Evolutionary conservation across 2,888 invertebrate genomes (phyloP), one percentile per base, ranked within the genome.

Genomic region (Catocala nupta): DNA sequence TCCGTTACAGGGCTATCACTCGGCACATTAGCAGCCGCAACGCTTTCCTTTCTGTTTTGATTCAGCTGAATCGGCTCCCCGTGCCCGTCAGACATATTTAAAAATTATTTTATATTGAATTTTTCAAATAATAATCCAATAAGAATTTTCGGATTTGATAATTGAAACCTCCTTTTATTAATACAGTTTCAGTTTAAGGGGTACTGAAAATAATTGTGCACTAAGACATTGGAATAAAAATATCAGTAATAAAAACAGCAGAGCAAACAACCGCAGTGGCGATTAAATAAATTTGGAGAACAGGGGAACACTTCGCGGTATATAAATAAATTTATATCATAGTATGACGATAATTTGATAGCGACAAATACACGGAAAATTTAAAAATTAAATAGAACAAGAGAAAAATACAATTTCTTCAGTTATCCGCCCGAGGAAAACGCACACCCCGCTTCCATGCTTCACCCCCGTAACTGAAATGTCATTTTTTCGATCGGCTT

Each of bases 1-100:
- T 97, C 97, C 47, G 97, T 97, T 74, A 97, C 96, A 60, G 97
- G 97, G 81, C 96, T 96, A 88, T 97, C 97, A 75, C 95, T 95
- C 9, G 96, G 95, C 56, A 96, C 92, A 76, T 95, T 95, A 3
- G 91, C 91, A 3, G 80, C 81, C 3, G 82, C 83, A n/a, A 93
- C 89, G 75, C 89, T 92, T 50, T 93, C 94, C 70, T 93, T 93
- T 47, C 93, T 83, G 51, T 73, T 81, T 39, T 83, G 83, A 73
- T 86, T 89, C 52, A 81, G 77, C 61, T 84, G 86, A 75, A 85
- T 89, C 9, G 89, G 86, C 69, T 93, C 93, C 1, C 88, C 90
- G 68, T 91, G 92, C 5, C 83, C 86, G 60, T 94, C 93, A 63
- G 93, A 92, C 93, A 93, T 93, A 70, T 75, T 79, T 62, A 57